Evolutionary conservation across 2,113 vertebrate genomes (phyloP).

Genomic region (Pelecanoides urinatrix): DNA sequence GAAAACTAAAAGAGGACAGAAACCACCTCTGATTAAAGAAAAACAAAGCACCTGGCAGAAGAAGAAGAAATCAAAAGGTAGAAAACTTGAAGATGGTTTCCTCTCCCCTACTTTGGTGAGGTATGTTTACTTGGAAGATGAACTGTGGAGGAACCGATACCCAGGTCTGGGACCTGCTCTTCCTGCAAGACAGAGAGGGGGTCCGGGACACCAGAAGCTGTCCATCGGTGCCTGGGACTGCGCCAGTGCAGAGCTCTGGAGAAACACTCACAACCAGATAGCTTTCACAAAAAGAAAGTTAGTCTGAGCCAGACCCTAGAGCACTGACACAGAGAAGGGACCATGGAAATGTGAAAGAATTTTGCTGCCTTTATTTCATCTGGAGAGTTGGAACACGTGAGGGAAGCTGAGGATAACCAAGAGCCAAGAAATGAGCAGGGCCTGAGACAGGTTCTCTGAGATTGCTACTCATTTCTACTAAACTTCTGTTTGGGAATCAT

Average conservation of each 20-base stretch:
- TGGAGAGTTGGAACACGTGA: fast-evolving
- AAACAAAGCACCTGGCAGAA: background rate
- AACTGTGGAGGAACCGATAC: background rate
- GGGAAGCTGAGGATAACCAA: background rate
- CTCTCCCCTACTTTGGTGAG: background rate
- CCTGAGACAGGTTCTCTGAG: background rate
- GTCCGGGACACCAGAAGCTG: background rate
- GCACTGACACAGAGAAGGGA: background rate
- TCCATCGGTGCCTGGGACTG: background rate
- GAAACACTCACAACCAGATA: background rate
- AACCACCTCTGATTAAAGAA: background rate
- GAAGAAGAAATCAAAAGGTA: background rate
- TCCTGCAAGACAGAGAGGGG: background rate
- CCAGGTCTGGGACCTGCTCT: background rate
- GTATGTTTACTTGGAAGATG: background rate
- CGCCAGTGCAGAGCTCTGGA: background rate
- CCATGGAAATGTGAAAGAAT: background rate
- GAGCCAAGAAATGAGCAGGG: background rate
- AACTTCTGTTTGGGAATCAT: background rate
- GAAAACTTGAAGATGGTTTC: background rate
- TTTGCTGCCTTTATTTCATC: background rate
- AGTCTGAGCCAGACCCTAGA: background rate
- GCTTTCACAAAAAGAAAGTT: background rate
- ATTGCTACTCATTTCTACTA: background rate
- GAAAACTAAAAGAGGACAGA: background rate